Conservation (phyloP, 2,113 vertebrate genomes). For the Andinoacara biseriatus region DNA sequence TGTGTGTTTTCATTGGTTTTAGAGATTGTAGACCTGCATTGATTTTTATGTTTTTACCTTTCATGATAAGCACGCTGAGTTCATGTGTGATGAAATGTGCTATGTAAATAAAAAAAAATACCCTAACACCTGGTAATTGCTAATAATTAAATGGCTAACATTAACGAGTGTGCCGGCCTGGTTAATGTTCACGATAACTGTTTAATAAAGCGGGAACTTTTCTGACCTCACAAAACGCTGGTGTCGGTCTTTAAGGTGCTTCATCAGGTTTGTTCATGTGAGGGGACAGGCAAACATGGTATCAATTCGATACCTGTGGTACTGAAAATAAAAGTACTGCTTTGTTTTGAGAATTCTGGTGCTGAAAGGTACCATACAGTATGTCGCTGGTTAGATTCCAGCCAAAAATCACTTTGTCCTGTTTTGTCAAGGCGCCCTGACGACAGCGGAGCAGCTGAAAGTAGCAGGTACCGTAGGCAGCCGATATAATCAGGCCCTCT, state of each 20-base stretch:
- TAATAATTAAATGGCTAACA: background rate
- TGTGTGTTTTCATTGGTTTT: background rate
- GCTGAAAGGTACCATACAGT: background rate
- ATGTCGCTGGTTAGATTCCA: too few relatives aligned
- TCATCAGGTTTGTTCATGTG: background rate
- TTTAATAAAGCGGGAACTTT: background rate
- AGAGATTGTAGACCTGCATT: background rate
- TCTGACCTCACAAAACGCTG: too few relatives aligned
- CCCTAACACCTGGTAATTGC: background rate
- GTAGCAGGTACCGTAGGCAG: background rate
- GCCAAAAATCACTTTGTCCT: too few relatives aligned
- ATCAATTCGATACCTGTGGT: too few relatives aligned
- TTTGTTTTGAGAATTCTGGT: background rate
- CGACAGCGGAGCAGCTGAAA: too few relatives aligned
- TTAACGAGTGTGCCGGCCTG: background rate
- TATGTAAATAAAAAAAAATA: background rate
- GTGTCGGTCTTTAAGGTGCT: too few relatives aligned
- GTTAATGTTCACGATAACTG: background rate
- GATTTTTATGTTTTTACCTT: background rate
- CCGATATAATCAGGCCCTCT: accelerated
- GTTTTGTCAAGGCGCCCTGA: too few relatives aligned
- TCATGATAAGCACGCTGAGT: background rate
- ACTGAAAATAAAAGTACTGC: too few relatives aligned
- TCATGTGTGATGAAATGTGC: background rate
- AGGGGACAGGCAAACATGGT: too few relatives aligned